These are phyloP conservation scores for Mystacornis crossleyi DNA, from an alignment of 2,113 vertebrate species.

Conservation along the genomic window DNA sequence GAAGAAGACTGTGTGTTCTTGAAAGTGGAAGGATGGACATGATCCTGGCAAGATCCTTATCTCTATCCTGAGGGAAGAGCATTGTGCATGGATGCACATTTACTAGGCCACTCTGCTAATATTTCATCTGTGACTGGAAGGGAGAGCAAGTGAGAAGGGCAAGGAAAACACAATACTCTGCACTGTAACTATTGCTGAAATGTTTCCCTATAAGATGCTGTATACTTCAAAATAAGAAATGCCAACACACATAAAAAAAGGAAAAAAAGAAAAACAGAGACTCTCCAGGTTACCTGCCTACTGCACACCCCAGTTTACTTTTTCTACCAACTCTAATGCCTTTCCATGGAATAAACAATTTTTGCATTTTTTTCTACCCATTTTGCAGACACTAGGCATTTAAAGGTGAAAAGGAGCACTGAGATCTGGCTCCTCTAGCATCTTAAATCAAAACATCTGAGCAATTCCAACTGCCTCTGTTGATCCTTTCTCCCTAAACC, in stretches of 20 bases:
- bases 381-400: background rate
- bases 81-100: background rate
- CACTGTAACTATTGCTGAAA: background rate
- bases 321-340: background rate
- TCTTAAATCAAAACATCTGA: background rate
- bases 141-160: background rate
- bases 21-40: constrained; percentile 10
- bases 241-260: background rate
- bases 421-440: background rate
- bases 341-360: background rate
- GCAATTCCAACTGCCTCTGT: background rate
- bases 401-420: background rate
- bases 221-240: background rate
- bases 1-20: background rate
- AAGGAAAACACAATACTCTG: background rate
- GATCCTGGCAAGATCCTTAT: background rate
- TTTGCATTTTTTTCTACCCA: background rate
- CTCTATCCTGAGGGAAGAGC: background rate
- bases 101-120: background rate
- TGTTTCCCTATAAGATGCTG: background rate
- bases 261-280: background rate
- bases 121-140: background rate
- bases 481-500: background rate
- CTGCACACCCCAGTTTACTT: background rate
- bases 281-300: background rate